These are phyloP conservation scores for Rhodophaea formosa DNA, from an alignment of 2,888 invertebrate species.

Conservation along the genomic window DNA sequence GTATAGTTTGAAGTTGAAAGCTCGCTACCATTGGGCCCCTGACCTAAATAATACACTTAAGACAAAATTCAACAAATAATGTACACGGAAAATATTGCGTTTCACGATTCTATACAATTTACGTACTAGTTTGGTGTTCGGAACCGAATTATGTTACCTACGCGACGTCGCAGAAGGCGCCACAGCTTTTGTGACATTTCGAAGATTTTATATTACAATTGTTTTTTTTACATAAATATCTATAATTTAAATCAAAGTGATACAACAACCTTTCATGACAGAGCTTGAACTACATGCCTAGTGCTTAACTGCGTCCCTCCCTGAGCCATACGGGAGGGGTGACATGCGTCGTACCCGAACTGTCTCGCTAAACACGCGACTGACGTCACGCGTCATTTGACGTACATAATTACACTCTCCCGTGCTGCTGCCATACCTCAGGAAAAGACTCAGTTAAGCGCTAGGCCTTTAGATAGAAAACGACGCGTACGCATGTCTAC, in stretches of 20 bases:
- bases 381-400: too few relatives aligned
- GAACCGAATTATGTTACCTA: conserved; percentile 63
- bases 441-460: too few relatives aligned
- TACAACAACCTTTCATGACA: too few relatives aligned
- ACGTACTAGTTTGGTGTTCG: conserved; percentile 75
- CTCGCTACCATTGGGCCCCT: conserved; percentile 28
- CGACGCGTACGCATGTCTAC: too few relatives aligned
- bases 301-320: too few relatives aligned
- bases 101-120: conserved; percentile 67
- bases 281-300: too few relatives aligned
- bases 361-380: too few relatives aligned
- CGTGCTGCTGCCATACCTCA: too few relatives aligned
- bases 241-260: not conserved
- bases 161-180: conserved; percentile 38
- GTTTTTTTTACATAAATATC: not conserved
- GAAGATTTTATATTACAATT: conserved; percentile 5
- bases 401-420: too few relatives aligned
- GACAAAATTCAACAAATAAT: conserved; percentile 66
- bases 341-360: too few relatives aligned
- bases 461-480: too few relatives aligned
- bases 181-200: conserved; percentile 34
- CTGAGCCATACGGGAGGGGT: too few relatives aligned
- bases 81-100: conserved; percentile 68
- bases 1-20: not conserved
- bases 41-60: conserved; percentile 38